Base-by-base conservation (phyloP, 2,888 invertebrate species). In the Lasiommata megera region DNA sequence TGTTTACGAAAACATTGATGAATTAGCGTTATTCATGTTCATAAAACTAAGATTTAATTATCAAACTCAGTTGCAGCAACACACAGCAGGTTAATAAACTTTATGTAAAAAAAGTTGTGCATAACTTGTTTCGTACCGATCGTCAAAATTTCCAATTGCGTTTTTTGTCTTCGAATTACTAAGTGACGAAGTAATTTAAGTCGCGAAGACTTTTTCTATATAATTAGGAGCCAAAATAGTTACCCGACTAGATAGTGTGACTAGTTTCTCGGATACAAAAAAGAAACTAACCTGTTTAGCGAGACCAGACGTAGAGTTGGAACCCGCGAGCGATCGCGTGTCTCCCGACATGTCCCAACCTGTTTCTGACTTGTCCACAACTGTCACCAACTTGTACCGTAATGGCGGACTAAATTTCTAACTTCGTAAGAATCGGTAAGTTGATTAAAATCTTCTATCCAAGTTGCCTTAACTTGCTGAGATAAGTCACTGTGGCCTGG, bases 301-400 rank as follows among this genome's bases (percentile, higher is more conserved):
- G 59, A 60, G 55, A 50, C 12, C 23, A 62, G 40, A 44, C 44
- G 16, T 31, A 46, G 11, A 60, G 61, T 59, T 41, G 12, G 60
- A 55, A 57, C 61, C 61, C 58, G 51, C 56, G 37, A 56, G 51
- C 43, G 23, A 18, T 43, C 43, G 23, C 53, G 48, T 38, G 67
- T 56, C 23, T 43, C 64, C 61, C 54, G 62, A 71, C 74, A 50
- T 63, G 77, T 72, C 67, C 54, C 58, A 60, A 74, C 75, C 69
- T 67, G 72, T 67, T 65, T 58, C 18, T 58, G 65, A 68, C 63
- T 67, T 58, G 67, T 61, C 58, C 54, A 46, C 52, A 46, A 59
- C 59, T 58, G 61, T 57, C 58, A 54, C 53, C 44, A 60, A 64
- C 68, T 60, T 63, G 54, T 60, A 58, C 54, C 51, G 56, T 51